These are phyloP conservation scores for Drosophila vallismaia DNA, from an alignment of 2,888 invertebrate species.

Conservation along the genomic window DNA sequence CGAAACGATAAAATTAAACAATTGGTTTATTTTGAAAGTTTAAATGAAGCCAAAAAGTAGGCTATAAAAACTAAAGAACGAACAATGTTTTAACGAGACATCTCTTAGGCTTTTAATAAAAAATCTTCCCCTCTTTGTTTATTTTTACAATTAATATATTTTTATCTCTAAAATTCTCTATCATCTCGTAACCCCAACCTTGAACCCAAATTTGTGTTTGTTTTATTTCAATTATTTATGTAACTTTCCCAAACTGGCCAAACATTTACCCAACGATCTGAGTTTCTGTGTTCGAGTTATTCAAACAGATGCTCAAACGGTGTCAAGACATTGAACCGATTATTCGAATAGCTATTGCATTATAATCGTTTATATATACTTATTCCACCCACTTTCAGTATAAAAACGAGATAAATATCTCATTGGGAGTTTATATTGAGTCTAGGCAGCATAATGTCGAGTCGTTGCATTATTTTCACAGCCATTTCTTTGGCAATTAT, in stretches of 20 bases:
- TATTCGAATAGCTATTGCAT: conserved; percentile 8
- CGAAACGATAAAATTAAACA: conserved; percentile 20
- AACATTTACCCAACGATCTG: conserved; percentile 15
- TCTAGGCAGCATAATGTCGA: conserved; percentile 6
- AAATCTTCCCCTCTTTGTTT: no score
- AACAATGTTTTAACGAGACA: no score
- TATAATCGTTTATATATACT: background rate
- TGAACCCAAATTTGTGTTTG: background rate
- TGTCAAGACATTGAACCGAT: conserved; percentile 33
- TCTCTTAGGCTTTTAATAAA: background rate
- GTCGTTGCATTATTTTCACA: conserved; percentile 7
- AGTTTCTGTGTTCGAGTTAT: background rate
- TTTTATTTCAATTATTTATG: background rate
- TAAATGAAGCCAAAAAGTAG: background rate
- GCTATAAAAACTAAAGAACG: background rate
- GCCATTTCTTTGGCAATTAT: background rate
- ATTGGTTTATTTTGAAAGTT: background rate
- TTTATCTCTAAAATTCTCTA: background rate
- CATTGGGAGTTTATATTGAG: conserved; percentile 2
- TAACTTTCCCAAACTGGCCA: conserved; percentile 5
- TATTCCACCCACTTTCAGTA: background rate
- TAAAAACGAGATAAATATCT: background rate
- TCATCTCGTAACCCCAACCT: background rate
- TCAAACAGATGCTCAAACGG: conserved; percentile 22
- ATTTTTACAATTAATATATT: background rate